Conservation (phyloP, 1,140 invertebrate species). For the Diprion similis region DNA sequence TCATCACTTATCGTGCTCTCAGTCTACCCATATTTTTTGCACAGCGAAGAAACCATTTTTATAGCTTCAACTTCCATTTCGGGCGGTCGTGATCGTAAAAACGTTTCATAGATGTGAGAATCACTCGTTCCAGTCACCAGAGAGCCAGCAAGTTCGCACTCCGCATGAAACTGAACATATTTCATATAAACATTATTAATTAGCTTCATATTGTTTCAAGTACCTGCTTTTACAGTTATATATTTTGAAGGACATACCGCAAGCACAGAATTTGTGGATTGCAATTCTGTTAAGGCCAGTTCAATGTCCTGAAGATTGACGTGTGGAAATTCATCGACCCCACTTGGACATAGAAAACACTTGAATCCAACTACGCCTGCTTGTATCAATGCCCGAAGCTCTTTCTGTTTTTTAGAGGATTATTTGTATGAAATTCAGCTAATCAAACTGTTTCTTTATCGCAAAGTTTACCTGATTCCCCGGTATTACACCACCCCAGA, state of each 20-base stretch:
- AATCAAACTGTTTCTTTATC: constrained; percentile 6
- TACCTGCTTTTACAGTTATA: background rate
- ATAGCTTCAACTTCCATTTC: constrained; percentile 74
- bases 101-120: constrained; percentile 68
- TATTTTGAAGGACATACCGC: constrained; percentile 59
- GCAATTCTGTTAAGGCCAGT: constrained; percentile 62
- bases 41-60: constrained; percentile 64
- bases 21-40: constrained; percentile 65
- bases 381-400: constrained; percentile 66
- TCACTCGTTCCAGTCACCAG: constrained; percentile 41
- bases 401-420: constrained; percentile 54
- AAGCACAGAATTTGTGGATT: constrained; percentile 65
- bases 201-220: constrained; percentile 15
- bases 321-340: constrained; percentile 71
- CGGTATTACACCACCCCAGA: constrained; percentile 77
- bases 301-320: constrained; percentile 66
- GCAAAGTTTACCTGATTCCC: constrained; percentile 63
- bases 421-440: constrained; percentile 19
- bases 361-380: constrained; percentile 78
- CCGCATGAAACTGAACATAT: constrained; percentile 71
- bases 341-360: constrained; percentile 74
- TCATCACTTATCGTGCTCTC: background rate
- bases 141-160: constrained; percentile 54
- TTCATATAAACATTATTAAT: background rate
- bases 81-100: constrained; percentile 69